Conservation (phyloP, 2,888 invertebrate species). For the Muschampia staudingeri region DNA sequence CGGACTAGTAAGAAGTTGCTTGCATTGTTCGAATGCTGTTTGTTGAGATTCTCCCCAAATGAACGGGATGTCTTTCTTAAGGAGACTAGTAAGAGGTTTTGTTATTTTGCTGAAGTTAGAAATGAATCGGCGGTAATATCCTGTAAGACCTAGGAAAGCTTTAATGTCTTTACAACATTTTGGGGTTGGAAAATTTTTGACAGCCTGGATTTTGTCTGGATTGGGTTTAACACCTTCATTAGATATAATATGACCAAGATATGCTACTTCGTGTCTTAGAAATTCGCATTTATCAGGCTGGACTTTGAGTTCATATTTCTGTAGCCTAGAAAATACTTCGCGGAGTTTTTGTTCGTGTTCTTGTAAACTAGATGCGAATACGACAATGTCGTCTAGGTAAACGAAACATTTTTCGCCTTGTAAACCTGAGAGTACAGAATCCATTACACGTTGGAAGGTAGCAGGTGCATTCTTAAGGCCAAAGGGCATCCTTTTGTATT, state of each 20-base stretch:
- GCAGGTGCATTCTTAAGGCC: no score
- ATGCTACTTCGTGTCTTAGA: slow-evolving; percentile 72
- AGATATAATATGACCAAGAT: slow-evolving; percentile 76
- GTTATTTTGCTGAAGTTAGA: slow-evolving; percentile 66
- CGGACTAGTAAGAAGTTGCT: slow-evolving; percentile 63
- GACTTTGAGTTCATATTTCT: slow-evolving; percentile 66
- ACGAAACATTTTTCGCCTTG: slow-evolving; percentile 59
- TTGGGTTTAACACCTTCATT: slow-evolving; percentile 75
- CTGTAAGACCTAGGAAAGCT: slow-evolving; percentile 71
- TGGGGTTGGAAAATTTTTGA: slow-evolving; percentile 70
- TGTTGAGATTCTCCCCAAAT: slow-evolving; percentile 65
- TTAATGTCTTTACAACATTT: slow-evolving; percentile 69
- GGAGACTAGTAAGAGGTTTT: slow-evolving; percentile 46
- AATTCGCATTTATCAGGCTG: slow-evolving; percentile 75
- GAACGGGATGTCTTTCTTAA: slow-evolving; percentile 1
- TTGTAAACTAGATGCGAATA: slow-evolving; percentile 58
- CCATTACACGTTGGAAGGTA: no score
- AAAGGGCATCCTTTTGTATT: slow-evolving; percentile 60
- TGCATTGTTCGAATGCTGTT: slow-evolving; percentile 64
- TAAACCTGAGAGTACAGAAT: no score
- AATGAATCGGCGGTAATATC: slow-evolving; percentile 74
- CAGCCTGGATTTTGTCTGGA: slow-evolving; percentile 69
- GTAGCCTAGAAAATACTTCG: slow-evolving; percentile 67
- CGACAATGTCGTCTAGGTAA: slow-evolving; percentile 71
- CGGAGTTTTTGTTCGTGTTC: slow-evolving; percentile 66